Evolutionary conservation across 2,113 vertebrate genomes (phyloP), one percentile per base, ranked within the genome.

Genomic region (Caloenas nicobarica): DNA sequence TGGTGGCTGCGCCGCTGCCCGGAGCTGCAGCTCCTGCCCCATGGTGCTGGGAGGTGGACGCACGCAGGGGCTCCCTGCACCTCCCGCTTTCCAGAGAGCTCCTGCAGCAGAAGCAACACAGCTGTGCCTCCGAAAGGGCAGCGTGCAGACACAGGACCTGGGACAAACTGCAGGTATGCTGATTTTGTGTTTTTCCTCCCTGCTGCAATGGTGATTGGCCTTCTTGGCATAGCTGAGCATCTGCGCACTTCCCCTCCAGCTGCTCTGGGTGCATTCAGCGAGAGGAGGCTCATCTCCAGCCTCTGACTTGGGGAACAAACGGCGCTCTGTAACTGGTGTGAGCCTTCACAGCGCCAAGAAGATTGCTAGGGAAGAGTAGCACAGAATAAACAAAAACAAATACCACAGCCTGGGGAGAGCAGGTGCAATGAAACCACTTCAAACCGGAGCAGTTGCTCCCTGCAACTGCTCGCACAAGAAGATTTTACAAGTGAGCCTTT

Each of bases 391-490:
- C 79, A 88, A 89, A 86, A 91, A 7, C 71, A 40, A 92, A 76
- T 57, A 16, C n/a, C 46, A 51, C 58, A 72, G 93, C 28, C 57
- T 69, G 89, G n/a, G 65, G 79, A 83, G 72, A 84, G 78, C 93
- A 92, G 93, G 93, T 92, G 85, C 86, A 82, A 29, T 24, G 65
- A 81, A 90, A 79, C 77, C 86, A 66, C 93, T 94, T 93, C 66
- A 85, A 18, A 94, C 40, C 38, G 25, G n/a, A 60, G 87, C 53
- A 58, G 38, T 44, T 34, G 77, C 36, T 40, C 23, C 24, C 15
- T 50, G 25, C 25, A 38, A 42, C 56, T 42, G 68, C 42, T 91
- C 38, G 3, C 53, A 73, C 40, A 42, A 66, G 74, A 81, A 54
- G 53, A 65, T 74, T 77, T 93, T 93, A 88, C 60, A 69, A 91